These are phyloP conservation scores for Morbakka virulenta DNA, from an alignment of 30 jellyfish, hydroid and myxozoan species.

Conservation along the genomic window DNA sequence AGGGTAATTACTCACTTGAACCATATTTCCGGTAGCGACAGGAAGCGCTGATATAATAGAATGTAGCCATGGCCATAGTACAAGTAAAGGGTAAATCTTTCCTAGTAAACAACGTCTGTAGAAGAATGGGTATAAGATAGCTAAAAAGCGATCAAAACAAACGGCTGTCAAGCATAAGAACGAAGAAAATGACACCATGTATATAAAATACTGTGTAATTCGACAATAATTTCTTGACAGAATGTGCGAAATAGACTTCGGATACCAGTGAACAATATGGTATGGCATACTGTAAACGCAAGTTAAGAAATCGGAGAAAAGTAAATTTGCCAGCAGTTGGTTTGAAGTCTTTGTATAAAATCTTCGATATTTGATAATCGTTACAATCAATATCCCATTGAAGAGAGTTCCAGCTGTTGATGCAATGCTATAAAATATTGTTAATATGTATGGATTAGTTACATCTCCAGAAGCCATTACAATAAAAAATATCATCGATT, in stretches of 20 bases:
- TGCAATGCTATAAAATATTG: background rate
- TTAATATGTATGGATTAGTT: background rate
- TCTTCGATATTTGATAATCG: background rate
- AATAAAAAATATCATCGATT: too few relatives aligned
- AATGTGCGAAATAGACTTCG: background rate
- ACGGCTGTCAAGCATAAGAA: constrained; percentile 46
- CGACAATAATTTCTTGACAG: constrained; percentile 21
- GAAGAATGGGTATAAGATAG: constrained; percentile 40
- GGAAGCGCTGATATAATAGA: constrained; percentile 42
- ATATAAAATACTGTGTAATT: constrained; percentile 51
- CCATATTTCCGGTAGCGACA: background rate
- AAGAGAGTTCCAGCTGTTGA: background rate
- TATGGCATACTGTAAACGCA: constrained; percentile 58
- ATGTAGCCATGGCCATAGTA: constrained; percentile 60
- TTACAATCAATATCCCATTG: background rate
- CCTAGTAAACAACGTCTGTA: constrained; percentile 9
- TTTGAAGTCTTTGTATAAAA: background rate
- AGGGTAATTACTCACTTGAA: background rate
- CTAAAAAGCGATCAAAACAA: constrained; percentile 58
- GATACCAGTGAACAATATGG: constrained; percentile 57
- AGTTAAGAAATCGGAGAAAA: constrained; percentile 55
- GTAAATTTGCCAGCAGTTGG: constrained; percentile 27
- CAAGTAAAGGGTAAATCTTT: constrained; percentile 1
- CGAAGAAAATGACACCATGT: constrained; percentile 54
- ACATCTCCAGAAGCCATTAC: too few relatives aligned